phyloP scores from a whole-genome alignment of 1,140 invertebrate genomes.

The Heliconius hermathena region DNA sequence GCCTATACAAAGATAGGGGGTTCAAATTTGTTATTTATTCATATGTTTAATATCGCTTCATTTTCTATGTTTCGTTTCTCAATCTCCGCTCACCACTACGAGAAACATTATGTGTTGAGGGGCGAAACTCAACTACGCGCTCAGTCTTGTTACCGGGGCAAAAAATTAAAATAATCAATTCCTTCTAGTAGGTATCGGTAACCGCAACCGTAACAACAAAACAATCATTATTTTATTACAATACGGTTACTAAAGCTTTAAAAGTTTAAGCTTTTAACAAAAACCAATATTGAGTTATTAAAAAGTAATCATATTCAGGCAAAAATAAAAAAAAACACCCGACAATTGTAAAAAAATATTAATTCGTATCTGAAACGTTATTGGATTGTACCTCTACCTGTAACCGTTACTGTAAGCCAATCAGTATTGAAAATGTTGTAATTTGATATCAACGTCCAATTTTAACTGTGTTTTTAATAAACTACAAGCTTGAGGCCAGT shows the following conservation, averaged over 20 bases:
- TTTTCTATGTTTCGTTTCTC: too few species aligned
- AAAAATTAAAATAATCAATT: too few species aligned
- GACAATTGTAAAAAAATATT: slow-evolving; percentile 7
- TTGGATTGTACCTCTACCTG: background rate
- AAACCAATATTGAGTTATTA: slow-evolving; percentile 5
- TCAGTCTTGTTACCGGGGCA: too few species aligned
- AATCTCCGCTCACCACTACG: too few species aligned
- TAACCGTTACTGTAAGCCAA: background rate
- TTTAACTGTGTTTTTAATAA: background rate
- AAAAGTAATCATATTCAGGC: background rate
- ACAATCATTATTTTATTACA: too few species aligned
- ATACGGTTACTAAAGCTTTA: too few species aligned
- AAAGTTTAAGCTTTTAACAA: background rate
- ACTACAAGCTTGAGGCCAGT: background rate
- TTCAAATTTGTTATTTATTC: background rate
- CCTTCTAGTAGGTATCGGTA: too few species aligned
- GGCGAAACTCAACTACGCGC: too few species aligned
- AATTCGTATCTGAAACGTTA: background rate
- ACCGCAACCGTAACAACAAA: too few species aligned
- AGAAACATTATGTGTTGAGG: too few species aligned
- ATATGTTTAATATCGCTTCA: too few species aligned
- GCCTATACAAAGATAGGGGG: background rate
- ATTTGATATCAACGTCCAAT: background rate
- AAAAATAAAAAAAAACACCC: background rate
- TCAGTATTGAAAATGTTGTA: background rate